Conservation (phyloP, 2,113 vertebrate species). For the crab-eating macaque (Macaca fascicularis) region T2T-MFA8v1.1 NC_088385.1:93040501-93041000, state of each 20-base stretch:
- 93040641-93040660: fast-evolving
- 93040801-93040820: not conserved
- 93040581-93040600: too few species aligned
- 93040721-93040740: not conserved
- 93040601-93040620: too few species aligned
- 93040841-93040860: not conserved
- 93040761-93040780: not conserved
- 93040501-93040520: fast-evolving
- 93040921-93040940: not conserved
- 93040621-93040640: too few species aligned
- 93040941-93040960: not conserved
- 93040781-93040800: not conserved
- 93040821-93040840: not conserved
- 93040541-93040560: too few species aligned
- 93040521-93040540: too few species aligned
- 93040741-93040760: not conserved
- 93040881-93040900: not conserved
- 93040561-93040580: too few species aligned
- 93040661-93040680: not conserved
- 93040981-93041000: not conserved
- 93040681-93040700: not conserved
- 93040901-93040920: not conserved
- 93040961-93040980: not conserved
- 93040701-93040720: not conserved
- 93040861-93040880: not conserved